Evolutionary conservation across 1,140 invertebrate genomes (phyloP), one percentile per base, ranked within the genome.

Genomic region (Pachyrhynchus sulphureomaculatus): DNA sequence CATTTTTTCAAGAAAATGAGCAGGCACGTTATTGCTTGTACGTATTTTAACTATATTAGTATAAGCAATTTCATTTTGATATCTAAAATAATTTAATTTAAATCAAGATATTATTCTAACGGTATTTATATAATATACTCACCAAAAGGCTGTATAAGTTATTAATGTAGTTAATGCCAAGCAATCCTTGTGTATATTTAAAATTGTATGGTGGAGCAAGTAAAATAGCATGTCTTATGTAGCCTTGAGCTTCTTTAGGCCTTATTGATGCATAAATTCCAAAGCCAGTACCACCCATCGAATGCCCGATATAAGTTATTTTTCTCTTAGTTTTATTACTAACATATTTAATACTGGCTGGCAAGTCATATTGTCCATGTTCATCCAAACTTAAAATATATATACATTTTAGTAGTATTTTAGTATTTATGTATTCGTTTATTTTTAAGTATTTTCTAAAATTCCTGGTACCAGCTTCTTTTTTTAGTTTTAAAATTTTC

Each of bases 271-370:
- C n/a, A 33, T 49, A 49, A 15, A 49, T 29, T 2, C 13, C 47
- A 9, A 29, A 17, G 0, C 9, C 26, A n/a, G 47, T 49, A 2
- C 47, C 47, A 18, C 47, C 47, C 47, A 49, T 49, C 10, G 47
- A 49, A 49, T 49, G 47, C 4, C 47, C 47, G 18, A 49, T 49
- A 33, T 49, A 33, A 2, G 33, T 23, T 4, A 49, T 49, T 33
- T 49, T 49, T 10, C 17, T 49, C 4, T 49, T 29, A 33, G 47
- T 49, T 29, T 49, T 29, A 6, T 12, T 13, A 33, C 3, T 4
- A 2, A 49, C 24, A 33, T 32, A 49, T 49, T 49, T 6, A 20
- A 49, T 13, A 9, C 12, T 18, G 2, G 47, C 47, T 13, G 47
- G 24, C 29, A 49, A 20, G 23, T 49, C 47, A 33, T n/a, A 32